phyloP scores from a whole-genome alignment of 2,797 vertebrate genomes.

The Rhincodon typus region DNA sequence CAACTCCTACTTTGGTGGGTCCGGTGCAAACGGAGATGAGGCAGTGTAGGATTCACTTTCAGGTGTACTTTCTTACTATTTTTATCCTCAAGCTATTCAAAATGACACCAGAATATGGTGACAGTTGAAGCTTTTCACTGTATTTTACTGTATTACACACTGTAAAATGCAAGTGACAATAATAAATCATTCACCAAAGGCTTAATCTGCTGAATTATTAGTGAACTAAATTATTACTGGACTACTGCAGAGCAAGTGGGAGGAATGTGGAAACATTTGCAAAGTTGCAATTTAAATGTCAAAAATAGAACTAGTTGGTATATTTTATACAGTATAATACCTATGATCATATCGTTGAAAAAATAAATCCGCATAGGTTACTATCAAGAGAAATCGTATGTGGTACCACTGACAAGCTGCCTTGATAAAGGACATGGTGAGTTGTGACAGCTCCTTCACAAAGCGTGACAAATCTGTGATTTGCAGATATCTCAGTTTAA shows the following conservation, averaged over 20 bases:
- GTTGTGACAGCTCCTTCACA: conserved; percentile 10
- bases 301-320: background rate
- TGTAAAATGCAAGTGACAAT: too few relatives aligned
- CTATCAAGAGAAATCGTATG: background rate
- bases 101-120: too few relatives aligned
- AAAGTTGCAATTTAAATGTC: conserved; percentile 13
- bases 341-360: background rate
- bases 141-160: too few relatives aligned
- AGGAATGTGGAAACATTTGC: background rate
- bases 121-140: too few relatives aligned
- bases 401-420: background rate
- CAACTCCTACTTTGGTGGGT: too few relatives aligned
- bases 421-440: background rate
- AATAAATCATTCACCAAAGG: too few relatives aligned
- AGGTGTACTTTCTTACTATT: too few relatives aligned
- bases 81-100: too few relatives aligned
- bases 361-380: background rate
- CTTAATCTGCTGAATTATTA: background rate
- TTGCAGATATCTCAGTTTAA: background rate
- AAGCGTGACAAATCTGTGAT: background rate
- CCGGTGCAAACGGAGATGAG: too few relatives aligned
- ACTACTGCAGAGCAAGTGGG: background rate
- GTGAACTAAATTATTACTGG: background rate
- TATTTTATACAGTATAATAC: background rate
- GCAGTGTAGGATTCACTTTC: too few relatives aligned